phyloP scores from a whole-genome alignment of 2,797 vertebrate species.

The Coreius guichenoti region DNA sequence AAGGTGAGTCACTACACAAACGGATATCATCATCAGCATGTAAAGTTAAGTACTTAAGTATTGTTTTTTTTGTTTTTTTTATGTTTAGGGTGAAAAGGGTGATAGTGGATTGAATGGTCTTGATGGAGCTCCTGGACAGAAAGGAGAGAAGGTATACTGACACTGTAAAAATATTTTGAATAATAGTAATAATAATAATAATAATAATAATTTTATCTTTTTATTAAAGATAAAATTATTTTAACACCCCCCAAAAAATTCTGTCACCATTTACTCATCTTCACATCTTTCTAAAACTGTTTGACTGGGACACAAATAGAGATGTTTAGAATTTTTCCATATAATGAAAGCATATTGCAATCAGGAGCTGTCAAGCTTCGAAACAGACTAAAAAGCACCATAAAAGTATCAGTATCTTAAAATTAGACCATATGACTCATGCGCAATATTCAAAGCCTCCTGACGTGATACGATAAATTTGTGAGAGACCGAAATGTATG shows the following conservation, averaged over 20 bases:
- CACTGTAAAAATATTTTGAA: neutral
- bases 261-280: neutral
- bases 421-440: neutral
- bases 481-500: neutral
- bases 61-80: neutral
- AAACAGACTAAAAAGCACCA: neutral
- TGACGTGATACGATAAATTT: neutral
- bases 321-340: neutral
- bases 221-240: neutral
- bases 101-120: constrained; percentile 74
- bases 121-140: constrained; percentile 78
- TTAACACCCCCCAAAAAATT: neutral
- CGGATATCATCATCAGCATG: neutral
- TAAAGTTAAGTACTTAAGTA: neutral
- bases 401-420: neutral
- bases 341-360: neutral
- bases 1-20: constrained; percentile 74
- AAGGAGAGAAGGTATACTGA: constrained; percentile 83
- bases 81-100: constrained; percentile 82
- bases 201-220: too few relatives aligned
- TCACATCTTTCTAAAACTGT: neutral
- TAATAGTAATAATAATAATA: neutral
- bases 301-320: neutral
- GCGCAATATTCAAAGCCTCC: neutral
- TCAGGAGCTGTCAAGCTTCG: neutral